Percentiles rank a stretch among this genome's conserved stretches.
These are phyloP conservation scores for Acanthococcus lagerstroemiae DNA, from an alignment of 2,888 invertebrate genomes.

Conservation along the genomic window DNA sequence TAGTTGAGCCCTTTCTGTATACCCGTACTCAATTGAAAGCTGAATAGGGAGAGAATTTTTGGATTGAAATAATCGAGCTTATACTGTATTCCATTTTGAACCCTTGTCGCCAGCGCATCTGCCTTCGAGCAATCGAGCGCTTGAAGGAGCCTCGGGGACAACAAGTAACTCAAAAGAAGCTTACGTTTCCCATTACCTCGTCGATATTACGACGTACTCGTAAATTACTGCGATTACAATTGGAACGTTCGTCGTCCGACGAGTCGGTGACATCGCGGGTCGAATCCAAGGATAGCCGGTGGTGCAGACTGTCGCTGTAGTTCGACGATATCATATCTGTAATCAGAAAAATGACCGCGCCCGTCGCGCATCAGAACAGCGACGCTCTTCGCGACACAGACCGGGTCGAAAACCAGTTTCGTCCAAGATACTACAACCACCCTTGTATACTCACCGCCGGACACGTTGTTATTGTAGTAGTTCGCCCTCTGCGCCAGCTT, in stretches of 20 bases:
- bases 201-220: constrained; percentile 51
- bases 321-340: neutral
- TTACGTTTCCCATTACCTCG: constrained; percentile 49
- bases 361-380: neutral
- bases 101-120: neutral
- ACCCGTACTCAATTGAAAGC: too few species aligned
- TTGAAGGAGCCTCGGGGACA: neutral
- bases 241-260: constrained; percentile 38
- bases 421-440: too few species aligned
- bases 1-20: too few species aligned
- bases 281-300: constrained; percentile 60
- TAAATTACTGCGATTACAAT: constrained; percentile 44
- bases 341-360: neutral
- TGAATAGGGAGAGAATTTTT: too few species aligned
- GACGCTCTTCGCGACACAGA: too few species aligned
- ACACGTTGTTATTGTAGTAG: constrained; percentile 11
- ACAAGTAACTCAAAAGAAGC: too few species aligned
- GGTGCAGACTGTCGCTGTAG: constrained; percentile 8
- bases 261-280: constrained; percentile 55
- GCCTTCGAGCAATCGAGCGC: neutral
- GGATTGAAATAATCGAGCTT: too few species aligned
- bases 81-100: too few species aligned
- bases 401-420: too few species aligned
- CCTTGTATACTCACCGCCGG: constrained; percentile 1
- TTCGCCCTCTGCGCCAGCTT: constrained; percentile 17